A percentile compares a stretch with the other conserved stretches of the same genome.
phyloP scores from a whole-genome alignment of 2,797 vertebrate species.

The Cryptoprocta ferox region DNA sequence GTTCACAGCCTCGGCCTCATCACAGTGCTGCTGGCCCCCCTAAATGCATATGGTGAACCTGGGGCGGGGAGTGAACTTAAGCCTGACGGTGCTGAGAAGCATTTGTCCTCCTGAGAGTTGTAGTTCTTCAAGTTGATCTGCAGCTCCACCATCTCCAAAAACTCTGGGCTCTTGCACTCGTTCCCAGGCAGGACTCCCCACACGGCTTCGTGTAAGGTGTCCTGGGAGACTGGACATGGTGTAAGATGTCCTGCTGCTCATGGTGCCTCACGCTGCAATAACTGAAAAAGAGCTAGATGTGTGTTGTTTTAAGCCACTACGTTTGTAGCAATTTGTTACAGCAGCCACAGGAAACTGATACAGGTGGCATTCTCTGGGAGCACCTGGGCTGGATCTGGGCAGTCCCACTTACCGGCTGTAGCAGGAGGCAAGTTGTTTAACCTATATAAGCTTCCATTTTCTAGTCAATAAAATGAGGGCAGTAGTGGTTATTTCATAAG shows the following conservation, averaged over 20 bases:
- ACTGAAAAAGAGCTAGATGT: not conserved
- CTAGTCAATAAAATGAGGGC: constrained; percentile 23
- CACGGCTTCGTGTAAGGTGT: not conserved
- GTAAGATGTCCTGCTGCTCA: not conserved
- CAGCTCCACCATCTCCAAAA: not conserved
- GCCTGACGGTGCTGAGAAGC: not conserved
- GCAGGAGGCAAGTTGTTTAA: not conserved
- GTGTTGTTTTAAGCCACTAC: not conserved
- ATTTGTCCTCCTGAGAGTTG: not conserved
- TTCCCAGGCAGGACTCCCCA: not conserved
- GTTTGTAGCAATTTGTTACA: not conserved
- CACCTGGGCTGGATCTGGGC: not conserved
- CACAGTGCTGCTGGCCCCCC: too few species aligned
- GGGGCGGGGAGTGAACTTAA: not conserved
- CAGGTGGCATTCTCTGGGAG: not conserved
- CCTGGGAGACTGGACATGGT: not conserved
- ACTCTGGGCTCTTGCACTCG: not conserved
- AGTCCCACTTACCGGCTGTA: not conserved
- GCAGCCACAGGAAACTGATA: not conserved
- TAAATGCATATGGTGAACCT: not conserved
- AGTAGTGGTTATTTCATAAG: constrained; percentile 11
- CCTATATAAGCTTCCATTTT: not conserved
- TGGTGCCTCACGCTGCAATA: not conserved
- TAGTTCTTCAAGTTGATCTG: not conserved
- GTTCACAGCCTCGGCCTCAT: not conserved